Percentiles rank a stretch among this genome's conserved stretches.
phyloP scores from a whole-genome alignment of 1,140 invertebrate genomes.

The Calephelis virginiensis region DNA sequence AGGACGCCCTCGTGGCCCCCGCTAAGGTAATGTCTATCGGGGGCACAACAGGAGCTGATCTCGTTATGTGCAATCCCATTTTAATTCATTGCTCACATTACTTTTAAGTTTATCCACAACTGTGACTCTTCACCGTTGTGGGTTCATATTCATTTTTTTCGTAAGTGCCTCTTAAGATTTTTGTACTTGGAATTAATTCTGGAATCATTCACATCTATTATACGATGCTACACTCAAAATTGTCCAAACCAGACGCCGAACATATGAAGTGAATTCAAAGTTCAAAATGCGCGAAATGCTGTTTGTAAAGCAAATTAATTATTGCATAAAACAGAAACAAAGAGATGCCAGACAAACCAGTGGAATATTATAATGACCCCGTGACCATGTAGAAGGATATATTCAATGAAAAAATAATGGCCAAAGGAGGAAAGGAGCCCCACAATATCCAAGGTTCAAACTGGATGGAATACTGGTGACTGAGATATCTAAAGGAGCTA shows the following conservation, averaged over 20 bases:
- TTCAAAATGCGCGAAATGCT: too few species aligned
- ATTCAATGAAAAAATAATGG: background rate
- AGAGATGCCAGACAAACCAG: too few species aligned
- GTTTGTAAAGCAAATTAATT: too few species aligned
- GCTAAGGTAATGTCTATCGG: slow-evolving; percentile 63
- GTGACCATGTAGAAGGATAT: background rate
- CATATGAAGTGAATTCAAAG: too few species aligned
- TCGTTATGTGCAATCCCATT: slow-evolving; percentile 70
- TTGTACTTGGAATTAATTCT: slow-evolving; percentile 48
- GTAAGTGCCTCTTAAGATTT: slow-evolving; percentile 50
- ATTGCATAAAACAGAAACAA: too few species aligned
- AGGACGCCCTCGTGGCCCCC: slow-evolving; percentile 27
- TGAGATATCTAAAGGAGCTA: background rate
- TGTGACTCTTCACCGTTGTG: slow-evolving; percentile 39
- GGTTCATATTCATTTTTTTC: slow-evolving; percentile 38
- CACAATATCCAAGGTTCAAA: background rate
- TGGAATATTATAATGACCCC: background rate
- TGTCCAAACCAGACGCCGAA: too few species aligned
- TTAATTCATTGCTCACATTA: slow-evolving; percentile 60
- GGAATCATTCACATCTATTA: slow-evolving; percentile 19
- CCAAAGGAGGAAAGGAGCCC: background rate
- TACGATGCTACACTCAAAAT: too few species aligned
- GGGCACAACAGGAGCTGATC: slow-evolving; percentile 64
- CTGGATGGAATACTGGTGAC: background rate
- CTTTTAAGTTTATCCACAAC: slow-evolving; percentile 43